Evolutionary conservation across 2,113 vertebrate species (phyloP).

Genomic region (Agapornis roseicollis): DNA sequence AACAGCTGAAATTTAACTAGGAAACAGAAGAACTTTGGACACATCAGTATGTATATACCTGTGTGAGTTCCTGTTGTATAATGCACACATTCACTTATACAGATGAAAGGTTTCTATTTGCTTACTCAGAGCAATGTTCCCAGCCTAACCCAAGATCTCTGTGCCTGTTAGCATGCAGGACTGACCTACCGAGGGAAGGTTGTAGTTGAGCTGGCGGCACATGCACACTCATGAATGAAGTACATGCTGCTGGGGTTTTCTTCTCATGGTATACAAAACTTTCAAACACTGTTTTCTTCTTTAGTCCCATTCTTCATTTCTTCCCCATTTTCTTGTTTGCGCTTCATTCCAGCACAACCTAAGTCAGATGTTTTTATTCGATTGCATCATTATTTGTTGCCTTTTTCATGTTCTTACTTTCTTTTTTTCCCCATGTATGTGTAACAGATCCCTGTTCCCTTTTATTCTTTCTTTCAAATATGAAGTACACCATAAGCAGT

Average conservation of each 20-base stretch:
- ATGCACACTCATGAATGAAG: neutral
- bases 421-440: fast-evolving
- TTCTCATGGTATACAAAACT: neutral
- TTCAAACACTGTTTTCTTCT: neutral
- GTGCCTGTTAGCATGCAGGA: neutral
- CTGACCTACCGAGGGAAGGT: neutral
- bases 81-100: fast-evolving
- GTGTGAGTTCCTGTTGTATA: neutral
- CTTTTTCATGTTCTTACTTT: neutral
- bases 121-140: neutral
- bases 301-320: neutral
- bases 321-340: neutral
- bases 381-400: neutral
- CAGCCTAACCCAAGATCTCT: neutral
- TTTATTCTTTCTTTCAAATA: neutral
- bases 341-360: neutral
- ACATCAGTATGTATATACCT: fast-evolving
- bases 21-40: neutral
- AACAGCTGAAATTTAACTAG: neutral
- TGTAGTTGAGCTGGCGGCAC: neutral
- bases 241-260: neutral
- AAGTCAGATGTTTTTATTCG: neutral
- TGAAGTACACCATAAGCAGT: neutral
- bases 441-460: neutral
- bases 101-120: neutral